phyloP scores from a whole-genome alignment of 2,888 invertebrate species.

The Euzophera pinguis region DNA sequence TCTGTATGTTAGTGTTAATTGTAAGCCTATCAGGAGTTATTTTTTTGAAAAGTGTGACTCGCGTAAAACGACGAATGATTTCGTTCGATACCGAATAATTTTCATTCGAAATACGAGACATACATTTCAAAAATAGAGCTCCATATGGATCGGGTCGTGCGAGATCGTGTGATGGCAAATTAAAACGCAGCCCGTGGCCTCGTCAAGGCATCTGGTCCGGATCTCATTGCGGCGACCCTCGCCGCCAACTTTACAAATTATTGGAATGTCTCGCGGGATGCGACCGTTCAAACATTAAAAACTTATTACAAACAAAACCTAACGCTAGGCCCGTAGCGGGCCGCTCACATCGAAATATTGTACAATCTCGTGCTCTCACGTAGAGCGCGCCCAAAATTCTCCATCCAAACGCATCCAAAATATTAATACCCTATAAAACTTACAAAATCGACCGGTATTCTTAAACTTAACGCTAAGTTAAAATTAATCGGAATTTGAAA shows the following conservation, averaged over 20 bases:
- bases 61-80: no score
- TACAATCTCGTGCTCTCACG: constrained; percentile 58
- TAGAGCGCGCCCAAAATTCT: constrained; percentile 45
- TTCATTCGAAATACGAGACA: no score
- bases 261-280: constrained; percentile 77
- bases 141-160: no score
- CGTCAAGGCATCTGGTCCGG: constrained; percentile 66
- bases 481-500: constrained; percentile 81
- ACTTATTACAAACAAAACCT: constrained; percentile 63
- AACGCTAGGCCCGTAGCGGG: constrained; percentile 57
- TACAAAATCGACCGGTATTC: constrained; percentile 78
- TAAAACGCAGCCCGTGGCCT: constrained; percentile 31
- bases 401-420: constrained; percentile 60
- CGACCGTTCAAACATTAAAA: constrained; percentile 64
- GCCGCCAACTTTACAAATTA: constrained; percentile 66
- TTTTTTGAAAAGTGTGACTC: no score
- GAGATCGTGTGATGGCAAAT: background rate
- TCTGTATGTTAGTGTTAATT: background rate
- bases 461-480: constrained; percentile 77
- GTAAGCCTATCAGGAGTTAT: background rate
- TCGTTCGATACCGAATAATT: no score
- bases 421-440: constrained; percentile 77
- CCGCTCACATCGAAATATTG: constrained; percentile 60
- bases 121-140: no score
- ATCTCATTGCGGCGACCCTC: constrained; percentile 34